Percentiles rank a stretch among this genome's conserved stretches.
phyloP scores from a whole-genome alignment of 2,888 invertebrate genomes.

The Scaptomyza cyrtandrae region DNA sequence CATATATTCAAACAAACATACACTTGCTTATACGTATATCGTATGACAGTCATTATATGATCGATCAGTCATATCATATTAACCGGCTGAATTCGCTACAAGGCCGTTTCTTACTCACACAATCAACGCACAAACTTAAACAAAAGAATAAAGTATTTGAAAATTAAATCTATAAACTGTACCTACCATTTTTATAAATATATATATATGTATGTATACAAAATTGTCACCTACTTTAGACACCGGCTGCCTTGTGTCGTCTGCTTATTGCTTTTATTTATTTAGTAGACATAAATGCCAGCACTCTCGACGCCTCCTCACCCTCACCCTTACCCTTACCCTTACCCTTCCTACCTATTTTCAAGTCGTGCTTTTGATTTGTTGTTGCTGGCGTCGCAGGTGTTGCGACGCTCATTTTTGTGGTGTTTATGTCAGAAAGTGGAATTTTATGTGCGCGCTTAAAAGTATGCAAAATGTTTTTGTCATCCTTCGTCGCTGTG shows the following conservation, averaged over 20 bases:
- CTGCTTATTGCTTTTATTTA: slow-evolving; percentile 78
- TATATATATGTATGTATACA: no score
- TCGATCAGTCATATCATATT: slow-evolving; percentile 22
- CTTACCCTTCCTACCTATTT: not conserved
- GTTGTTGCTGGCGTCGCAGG: slow-evolving; percentile 68
- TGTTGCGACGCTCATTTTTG: slow-evolving; percentile 61
- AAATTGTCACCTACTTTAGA: slow-evolving; percentile 63
- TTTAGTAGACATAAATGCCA: slow-evolving; percentile 70
- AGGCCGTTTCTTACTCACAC: slow-evolving; percentile 22
- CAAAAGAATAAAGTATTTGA: slow-evolving; percentile 5
- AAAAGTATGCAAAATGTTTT: slow-evolving; percentile 73
- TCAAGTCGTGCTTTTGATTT: slow-evolving; percentile 60
- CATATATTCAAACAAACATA: not conserved
- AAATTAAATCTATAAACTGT: not conserved
- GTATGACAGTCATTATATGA: slow-evolving; percentile 40
- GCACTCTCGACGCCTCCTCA: not conserved
- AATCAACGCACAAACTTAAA: slow-evolving; percentile 3
- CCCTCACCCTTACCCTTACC: not conserved
- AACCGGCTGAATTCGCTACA: slow-evolving; percentile 21
- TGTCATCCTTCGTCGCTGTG: slow-evolving; percentile 24
- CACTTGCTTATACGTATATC: slow-evolving; percentile 8
- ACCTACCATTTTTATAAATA: not conserved
- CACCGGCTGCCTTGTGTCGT: slow-evolving; percentile 44
- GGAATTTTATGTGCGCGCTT: slow-evolving; percentile 69
- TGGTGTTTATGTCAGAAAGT: slow-evolving; percentile 77